Evolutionary conservation across 2,113 vertebrate species (phyloP).

Genomic region (Triplophysa rosa): DNA sequence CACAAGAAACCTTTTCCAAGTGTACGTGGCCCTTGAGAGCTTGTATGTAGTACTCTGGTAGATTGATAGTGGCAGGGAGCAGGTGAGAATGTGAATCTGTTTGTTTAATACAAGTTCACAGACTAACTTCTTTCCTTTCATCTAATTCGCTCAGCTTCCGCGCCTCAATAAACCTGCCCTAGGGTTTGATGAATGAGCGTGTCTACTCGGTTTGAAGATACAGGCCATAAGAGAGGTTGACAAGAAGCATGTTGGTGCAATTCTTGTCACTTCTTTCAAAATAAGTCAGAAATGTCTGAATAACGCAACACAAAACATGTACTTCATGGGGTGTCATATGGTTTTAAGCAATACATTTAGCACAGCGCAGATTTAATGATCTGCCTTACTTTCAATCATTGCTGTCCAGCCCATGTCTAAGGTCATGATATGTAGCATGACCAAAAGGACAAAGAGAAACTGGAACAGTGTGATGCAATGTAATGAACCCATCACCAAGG

Average conservation of each 20-base stretch:
- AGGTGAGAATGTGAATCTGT: slow-evolving; percentile 25
- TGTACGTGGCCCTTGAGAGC: slow-evolving; percentile 16
- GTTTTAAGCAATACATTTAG: not conserved
- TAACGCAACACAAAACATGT: not conserved
- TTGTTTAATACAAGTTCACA: slow-evolving; percentile 32
- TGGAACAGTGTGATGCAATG: too few relatives aligned
- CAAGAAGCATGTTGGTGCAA: slow-evolving; percentile 24
- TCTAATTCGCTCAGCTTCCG: not conserved
- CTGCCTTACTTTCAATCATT: too few relatives aligned
- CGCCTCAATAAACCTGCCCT: not conserved
- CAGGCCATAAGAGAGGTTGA: not conserved
- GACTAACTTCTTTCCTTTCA: slow-evolving; percentile 19
- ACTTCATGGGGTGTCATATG: not conserved
- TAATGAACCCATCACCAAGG: too few relatives aligned
- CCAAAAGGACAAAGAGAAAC: too few relatives aligned
- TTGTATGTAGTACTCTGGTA: not conserved
- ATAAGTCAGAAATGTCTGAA: not conserved
- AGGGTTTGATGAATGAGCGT: slow-evolving; percentile 22
- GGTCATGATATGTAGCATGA: too few relatives aligned
- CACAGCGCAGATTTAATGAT: slow-evolving; percentile 1
- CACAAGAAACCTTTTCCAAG: not conserved
- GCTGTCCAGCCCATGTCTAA: too few relatives aligned
- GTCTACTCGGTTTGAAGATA: slow-evolving; percentile 12
- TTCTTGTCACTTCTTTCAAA: not conserved
- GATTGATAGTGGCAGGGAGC: slow-evolving; percentile 33